Evolutionary conservation across 2,888 invertebrate genomes (phyloP).

Genomic region (Piscicola geometra): DNA sequence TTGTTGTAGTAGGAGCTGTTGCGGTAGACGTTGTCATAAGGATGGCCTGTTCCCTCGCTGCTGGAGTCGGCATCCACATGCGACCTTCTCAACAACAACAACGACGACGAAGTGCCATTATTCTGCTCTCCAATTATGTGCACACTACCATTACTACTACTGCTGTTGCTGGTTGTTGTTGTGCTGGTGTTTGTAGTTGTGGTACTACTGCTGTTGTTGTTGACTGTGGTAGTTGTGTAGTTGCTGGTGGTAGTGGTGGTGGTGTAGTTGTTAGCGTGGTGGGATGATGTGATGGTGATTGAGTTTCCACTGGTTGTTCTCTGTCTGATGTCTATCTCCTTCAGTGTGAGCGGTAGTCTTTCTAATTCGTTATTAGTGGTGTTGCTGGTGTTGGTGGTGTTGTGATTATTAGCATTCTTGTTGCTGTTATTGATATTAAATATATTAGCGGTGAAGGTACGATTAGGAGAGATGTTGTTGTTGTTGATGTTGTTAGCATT

Average conservation of each 20-base stretch:
- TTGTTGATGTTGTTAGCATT: background rate
- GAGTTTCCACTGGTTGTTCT: too few species aligned
- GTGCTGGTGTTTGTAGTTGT: background rate
- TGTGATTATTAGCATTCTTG: background rate
- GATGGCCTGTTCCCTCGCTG: background rate
- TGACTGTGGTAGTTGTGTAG: background rate
- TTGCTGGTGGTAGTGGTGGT: background rate
- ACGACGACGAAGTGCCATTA: background rate
- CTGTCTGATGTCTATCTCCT: background rate
- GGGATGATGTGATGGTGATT: too few species aligned
- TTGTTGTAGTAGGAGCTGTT: slow-evolving; percentile 7
- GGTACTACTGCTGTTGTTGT: background rate
- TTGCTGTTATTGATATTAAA: background rate
- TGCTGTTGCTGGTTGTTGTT: background rate
- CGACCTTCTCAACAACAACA: too few species aligned
- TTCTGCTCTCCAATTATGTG: too few species aligned
- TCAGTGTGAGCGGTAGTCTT: background rate
- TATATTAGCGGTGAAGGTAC: background rate
- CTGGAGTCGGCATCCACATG: background rate
- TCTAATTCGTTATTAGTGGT: background rate
- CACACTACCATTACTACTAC: background rate
- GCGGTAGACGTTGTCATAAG: slow-evolving; percentile 3
- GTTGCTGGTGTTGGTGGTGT: background rate
- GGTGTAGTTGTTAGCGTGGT: background rate
- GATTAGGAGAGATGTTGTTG: background rate